phyloP scores from a whole-genome alignment of 2,888 invertebrate genomes.

The Ferrisia virgata region DNA sequence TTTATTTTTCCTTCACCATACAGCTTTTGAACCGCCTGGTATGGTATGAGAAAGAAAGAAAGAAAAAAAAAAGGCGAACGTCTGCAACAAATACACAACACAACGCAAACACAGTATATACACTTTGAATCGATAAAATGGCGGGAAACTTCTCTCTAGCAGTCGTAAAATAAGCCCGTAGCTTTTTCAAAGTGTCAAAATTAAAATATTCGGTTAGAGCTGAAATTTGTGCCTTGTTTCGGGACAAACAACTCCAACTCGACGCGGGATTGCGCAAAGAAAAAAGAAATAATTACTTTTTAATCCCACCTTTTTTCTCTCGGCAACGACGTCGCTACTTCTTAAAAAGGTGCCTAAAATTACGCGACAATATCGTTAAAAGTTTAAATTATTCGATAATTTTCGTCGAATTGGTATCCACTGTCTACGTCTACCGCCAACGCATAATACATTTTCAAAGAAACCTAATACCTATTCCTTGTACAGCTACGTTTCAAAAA shows the following conservation, averaged over 20 bases:
- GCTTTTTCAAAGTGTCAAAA: slow-evolving; percentile 6
- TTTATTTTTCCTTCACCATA: too few species aligned
- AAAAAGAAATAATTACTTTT: slow-evolving; percentile 2
- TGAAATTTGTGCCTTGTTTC: background rate
- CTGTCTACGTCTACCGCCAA: too few species aligned
- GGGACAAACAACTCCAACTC: background rate
- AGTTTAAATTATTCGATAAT: slow-evolving; percentile 9
- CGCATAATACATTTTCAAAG: too few species aligned
- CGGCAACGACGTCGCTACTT: background rate
- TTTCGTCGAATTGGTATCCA: slow-evolving; percentile 4
- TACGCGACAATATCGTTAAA: background rate
- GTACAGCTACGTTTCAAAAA: too few species aligned
- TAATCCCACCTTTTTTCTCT: background rate
- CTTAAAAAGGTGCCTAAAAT: background rate
- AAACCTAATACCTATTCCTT: too few species aligned
- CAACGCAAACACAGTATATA: background rate
- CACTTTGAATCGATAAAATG: slow-evolving; percentile 32
- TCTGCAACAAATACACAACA: slow-evolving; percentile 18
- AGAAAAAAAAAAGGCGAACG: background rate
- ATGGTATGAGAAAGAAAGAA: background rate
- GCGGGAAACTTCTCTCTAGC: slow-evolving; percentile 16
- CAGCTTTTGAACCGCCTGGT: too few species aligned
- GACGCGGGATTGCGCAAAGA: background rate
- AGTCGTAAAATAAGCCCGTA: background rate
- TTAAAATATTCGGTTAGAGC: slow-evolving; percentile 16